Base-by-base conservation (phyloP, 2,797 vertebrate species). In the Tragelaphus oryx region DNA sequence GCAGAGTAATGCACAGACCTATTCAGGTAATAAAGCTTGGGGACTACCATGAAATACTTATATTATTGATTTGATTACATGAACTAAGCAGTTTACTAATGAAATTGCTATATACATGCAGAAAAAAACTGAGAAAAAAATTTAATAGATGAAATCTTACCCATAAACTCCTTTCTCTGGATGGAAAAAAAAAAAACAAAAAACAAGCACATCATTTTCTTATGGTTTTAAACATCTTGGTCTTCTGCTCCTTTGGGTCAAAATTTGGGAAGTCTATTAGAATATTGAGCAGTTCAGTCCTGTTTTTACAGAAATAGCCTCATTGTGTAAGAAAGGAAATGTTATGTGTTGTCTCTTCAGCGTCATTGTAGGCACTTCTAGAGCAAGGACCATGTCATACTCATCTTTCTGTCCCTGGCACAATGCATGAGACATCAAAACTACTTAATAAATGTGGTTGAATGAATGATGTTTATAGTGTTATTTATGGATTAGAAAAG, bases 401-500 rank as follows among this genome's bases (percentile, higher is more conserved):
- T 95, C 55, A 71, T 87, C 80, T 97, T 84, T 95, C 86, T 89
- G 85, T 96, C 86, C 75, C 94, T 65, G 52, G 76, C 74, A 54
- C 94, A 96, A 91, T 95, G 97, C 95, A 95, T 95, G 95, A 93
- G 85, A 93, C 80, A 86, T 90, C 87, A 59, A 68, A 97, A 96
- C 44, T 95, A 87, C 78, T 91, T 96, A 93, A 80, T 95, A 95
- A 97, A 95, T 85, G 37, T 78, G 68, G 86, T 95, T 87, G 86
- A 94, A 65, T 97, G 96, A 88, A 91, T 94, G 80, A 62, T 65
- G 90, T 95, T 95, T 96, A 91, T 96, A 91, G n/a, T 94, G 92
- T 94, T 96, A 97, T 95, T 97, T 98, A 95, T 98, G 92, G 86
- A 71, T 88, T 97, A 95, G 93, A 93, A 95, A 95, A 96, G 95